Evolutionary conservation across 2,113 vertebrate genomes (phyloP), one percentile per base, ranked within the genome.

Genomic region (Grallaria varia): DNA sequence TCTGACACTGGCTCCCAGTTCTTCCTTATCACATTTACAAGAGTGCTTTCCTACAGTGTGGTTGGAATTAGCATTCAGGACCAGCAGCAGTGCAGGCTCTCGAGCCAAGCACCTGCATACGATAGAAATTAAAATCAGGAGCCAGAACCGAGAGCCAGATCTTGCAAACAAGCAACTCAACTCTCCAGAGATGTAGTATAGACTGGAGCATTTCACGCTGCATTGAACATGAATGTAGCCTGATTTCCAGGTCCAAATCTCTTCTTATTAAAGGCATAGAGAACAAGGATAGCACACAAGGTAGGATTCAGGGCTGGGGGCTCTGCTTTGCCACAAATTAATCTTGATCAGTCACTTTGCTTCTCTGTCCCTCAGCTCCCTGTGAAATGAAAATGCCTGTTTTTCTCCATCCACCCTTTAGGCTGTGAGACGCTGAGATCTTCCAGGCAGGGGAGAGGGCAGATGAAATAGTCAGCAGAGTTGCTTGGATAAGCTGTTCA

Each of bases 71-170:
- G 35, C 90, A 95, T 94, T 96, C 91, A 93, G 93, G 87, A 71
- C 14, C 90, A 90, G 91, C 78, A 92, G 86, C 78, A 62, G 23
- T 5, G 45, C 84, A 71, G 75, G 56, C 71, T 95, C 75, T 55
- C 3, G 0, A 94, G 91, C 96, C 95, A 96, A 90, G 92, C 92
- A 96, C 95, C 94, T 95, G 93, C 60, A 83, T 80, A 68, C 0
- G 6, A 74, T 31, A 31, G 82, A 93, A 96, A 96, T 97, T 83
- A 91, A 93, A 97, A 94, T 93, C 79, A 84, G 84, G 82, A 91
- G 94, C 59, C 93, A 80, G 90, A 89, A 89, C 63, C 85, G 45
- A 55, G 69, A 87, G 91, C 84, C 91, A 97, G 68, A 90, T 73
- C 95, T 85, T 78, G 33, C 91, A 85, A 18, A 79, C 75, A 63